These are phyloP conservation scores for Corythaixoides concolor DNA, from an alignment of 2,113 vertebrate species.

Conservation along the genomic window DNA sequence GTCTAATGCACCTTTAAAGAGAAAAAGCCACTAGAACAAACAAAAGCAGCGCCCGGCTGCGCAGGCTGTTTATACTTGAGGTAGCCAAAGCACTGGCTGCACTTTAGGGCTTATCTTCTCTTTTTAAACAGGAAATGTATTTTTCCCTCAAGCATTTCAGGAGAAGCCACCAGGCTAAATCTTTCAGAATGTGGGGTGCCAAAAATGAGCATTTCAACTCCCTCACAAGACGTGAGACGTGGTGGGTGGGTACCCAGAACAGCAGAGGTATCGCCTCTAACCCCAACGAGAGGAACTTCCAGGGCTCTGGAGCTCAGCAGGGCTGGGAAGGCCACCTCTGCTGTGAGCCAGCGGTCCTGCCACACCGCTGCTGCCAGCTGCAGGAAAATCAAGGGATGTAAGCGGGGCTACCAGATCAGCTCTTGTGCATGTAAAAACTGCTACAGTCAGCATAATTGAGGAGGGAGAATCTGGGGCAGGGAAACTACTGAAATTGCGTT, in stretches of 20 bases:
- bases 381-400: accelerated
- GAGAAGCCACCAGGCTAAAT: constrained; percentile 11
- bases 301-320: background rate
- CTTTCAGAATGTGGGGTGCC: background rate
- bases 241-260: background rate
- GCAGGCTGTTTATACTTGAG: background rate
- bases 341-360: background rate
- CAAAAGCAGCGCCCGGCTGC: background rate
- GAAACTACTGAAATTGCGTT: background rate
- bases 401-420: background rate
- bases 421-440: accelerated
- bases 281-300: accelerated
- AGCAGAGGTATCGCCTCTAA: background rate
- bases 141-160: background rate
- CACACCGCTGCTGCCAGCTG: background rate
- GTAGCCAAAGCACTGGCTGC: background rate
- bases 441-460: accelerated
- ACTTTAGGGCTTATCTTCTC: background rate
- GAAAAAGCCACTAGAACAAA: background rate
- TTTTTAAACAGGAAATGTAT: constrained; percentile 58
- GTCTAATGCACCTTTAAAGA: background rate
- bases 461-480: background rate
- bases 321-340: background rate
- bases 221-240: accelerated
- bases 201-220: background rate